Percentiles rank a stretch among this genome's conserved stretches.
Evolutionary conservation across 2,888 invertebrate species (phyloP).

Genomic region (Oscheius sp.): DNA sequence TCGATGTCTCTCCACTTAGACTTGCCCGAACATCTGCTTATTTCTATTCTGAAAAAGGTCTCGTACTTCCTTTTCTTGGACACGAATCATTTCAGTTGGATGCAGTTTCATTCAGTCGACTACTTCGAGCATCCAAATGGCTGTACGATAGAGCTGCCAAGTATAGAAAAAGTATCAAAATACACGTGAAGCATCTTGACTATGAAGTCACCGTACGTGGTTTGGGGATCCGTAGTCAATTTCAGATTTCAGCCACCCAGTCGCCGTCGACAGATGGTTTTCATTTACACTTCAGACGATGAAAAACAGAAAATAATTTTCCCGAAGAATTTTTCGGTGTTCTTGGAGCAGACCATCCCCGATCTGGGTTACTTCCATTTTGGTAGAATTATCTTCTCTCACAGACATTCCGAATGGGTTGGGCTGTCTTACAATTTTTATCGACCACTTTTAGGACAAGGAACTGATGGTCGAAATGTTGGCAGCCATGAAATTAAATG

Average conservation of each 20-base stretch:
- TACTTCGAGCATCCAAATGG: background rate
- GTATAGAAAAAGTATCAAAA: conserved; percentile 5
- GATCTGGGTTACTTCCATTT: conserved; percentile 17
- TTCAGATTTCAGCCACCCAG: conserved; percentile 16
- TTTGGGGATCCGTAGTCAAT: background rate
- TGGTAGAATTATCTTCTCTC: background rate
- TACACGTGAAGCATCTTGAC: background rate
- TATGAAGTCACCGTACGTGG: conserved; percentile 10
- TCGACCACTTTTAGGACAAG: background rate
- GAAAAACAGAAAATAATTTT: conserved; percentile 21
- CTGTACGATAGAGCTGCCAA: background rate
- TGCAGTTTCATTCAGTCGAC: background rate
- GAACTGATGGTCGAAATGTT: conserved; percentile 12
- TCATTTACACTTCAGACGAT: background rate
- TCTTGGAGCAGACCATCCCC: conserved; percentile 7
- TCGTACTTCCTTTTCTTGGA: background rate
- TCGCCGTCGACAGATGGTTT: conserved; percentile 17
- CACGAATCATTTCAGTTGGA: background rate
- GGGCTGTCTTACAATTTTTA: background rate
- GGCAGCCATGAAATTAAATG: background rate
- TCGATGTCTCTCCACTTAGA: background rate
- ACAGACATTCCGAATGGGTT: background rate
- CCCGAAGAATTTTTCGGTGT: conserved; percentile 9
- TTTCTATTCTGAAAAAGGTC: background rate
- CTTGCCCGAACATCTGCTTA: conserved; percentile 1